phyloP scores from a whole-genome alignment of 2,113 vertebrate genomes.

The Aptenodytes forsteri region DNA sequence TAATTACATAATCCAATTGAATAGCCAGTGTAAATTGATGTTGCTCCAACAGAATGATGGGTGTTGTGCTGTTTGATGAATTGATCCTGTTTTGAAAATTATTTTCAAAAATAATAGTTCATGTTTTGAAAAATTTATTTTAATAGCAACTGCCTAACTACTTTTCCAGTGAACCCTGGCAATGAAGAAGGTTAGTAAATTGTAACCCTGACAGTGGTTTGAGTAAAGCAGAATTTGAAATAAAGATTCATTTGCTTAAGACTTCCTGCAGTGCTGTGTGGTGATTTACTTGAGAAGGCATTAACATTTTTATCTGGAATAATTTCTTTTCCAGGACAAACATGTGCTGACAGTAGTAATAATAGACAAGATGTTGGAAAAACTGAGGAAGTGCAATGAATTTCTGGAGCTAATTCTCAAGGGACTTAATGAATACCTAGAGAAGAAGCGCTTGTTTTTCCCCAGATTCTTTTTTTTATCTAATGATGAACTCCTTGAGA shows the following conservation, averaged over 20 bases:
- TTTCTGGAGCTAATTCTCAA: slow-evolving; percentile 88
- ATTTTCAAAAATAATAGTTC: not conserved
- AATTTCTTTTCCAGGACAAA: slow-evolving; percentile 79
- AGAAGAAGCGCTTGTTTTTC: slow-evolving; percentile 90
- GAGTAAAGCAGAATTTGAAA: not conserved
- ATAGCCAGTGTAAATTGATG: not conserved
- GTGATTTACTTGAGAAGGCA: not conserved
- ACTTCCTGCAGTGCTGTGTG: not conserved
- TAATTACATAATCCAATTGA: not conserved
- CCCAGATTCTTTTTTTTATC: slow-evolving; percentile 94
- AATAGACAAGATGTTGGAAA: slow-evolving; percentile 86
- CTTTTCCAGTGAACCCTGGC: not conserved
- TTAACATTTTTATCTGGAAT: not conserved
- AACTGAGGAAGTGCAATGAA: slow-evolving; percentile 81
- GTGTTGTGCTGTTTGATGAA: not conserved
- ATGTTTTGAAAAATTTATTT: not conserved
- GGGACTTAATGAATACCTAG: slow-evolving; percentile 91
- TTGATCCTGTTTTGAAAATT: not conserved
- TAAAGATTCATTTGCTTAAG: not conserved
- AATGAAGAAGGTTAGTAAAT: not conserved
- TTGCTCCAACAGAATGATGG: not conserved
- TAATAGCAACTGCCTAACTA: not conserved
- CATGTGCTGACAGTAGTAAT: slow-evolving; percentile 80
- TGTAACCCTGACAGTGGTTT: not conserved
- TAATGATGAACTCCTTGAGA: slow-evolving; percentile 92